A percentile compares a stretch with the other conserved stretches of the same genome.
These are phyloP conservation scores for Brachionichthys hirsutus DNA, from an alignment of 2,113 vertebrate genomes.

Conservation along the genomic window DNA sequence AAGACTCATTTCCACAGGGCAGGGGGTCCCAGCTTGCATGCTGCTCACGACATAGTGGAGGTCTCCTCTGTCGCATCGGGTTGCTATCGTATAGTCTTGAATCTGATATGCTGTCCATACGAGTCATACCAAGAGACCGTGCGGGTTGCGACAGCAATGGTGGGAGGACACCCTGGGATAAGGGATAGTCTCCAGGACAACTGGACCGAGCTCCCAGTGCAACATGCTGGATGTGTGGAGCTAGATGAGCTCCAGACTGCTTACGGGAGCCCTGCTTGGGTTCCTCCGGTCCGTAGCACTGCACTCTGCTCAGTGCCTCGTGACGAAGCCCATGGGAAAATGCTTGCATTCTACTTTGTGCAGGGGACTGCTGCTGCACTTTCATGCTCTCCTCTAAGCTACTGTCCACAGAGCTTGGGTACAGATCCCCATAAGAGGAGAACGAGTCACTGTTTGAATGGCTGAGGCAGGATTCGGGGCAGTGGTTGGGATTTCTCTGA, in stretches of 20 bases:
- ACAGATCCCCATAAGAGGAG: slow-evolving; percentile 93
- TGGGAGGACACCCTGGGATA: slow-evolving; percentile 84
- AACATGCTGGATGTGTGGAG: slow-evolving; percentile 86
- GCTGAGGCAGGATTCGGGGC: slow-evolving; percentile 90
- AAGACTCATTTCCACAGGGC: slow-evolving; percentile 87
- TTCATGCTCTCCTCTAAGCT: slow-evolving; percentile 89
- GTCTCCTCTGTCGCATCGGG: slow-evolving; percentile 88
- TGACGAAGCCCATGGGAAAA: slow-evolving; percentile 94
- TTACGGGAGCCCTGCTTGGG: slow-evolving; percentile 88
- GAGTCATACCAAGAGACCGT: slow-evolving; percentile 95
- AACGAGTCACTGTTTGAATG: slow-evolving; percentile 93
- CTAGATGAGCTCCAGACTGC: slow-evolving; percentile 86
- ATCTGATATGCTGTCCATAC: slow-evolving; percentile 98
- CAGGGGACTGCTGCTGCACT: slow-evolving; percentile 82
- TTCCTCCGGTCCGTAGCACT: slow-evolving; percentile 93
- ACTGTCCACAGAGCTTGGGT: slow-evolving; percentile 88
- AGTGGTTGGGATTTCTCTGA: slow-evolving; percentile 86
- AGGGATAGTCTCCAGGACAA: slow-evolving; percentile 91
- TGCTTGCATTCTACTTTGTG: slow-evolving; percentile 85
- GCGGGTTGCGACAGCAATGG: slow-evolving; percentile 84
- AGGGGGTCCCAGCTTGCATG: slow-evolving; percentile 97
- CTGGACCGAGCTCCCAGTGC: slow-evolving; percentile 86
- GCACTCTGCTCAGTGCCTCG: slow-evolving; percentile 88
- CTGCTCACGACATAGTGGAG: slow-evolving; percentile 96
- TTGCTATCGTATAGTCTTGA: slow-evolving; percentile 96